Evolutionary conservation across 2,888 invertebrate species (phyloP), one percentile per base, ranked within the genome.

Genomic region (Plebejus argus): DNA sequence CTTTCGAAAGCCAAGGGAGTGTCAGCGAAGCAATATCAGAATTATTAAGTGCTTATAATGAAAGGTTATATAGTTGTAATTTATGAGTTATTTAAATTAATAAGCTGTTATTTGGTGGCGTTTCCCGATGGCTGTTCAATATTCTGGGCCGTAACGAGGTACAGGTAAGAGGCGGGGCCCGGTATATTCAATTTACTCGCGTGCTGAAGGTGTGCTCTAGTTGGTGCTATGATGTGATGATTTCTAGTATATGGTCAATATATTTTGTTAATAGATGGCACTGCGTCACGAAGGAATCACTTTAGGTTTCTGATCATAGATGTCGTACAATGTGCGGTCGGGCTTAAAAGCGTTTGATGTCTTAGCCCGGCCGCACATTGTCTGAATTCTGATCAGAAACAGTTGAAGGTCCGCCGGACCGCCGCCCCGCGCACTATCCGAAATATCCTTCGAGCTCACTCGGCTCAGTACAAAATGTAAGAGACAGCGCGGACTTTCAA

Each of bases 101-200:
- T 72, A 72, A 28, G 76, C 77, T 79, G 72, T 78, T 79, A 79
- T 79, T 78, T 70, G 20, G 77, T 56, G 71, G 77, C 78, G 76
- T 74, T 79, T 79, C 78, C 78, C 78, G 76, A 78, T 79, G 77
- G 81, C 78, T 78, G 83, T 84, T 84, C 83, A 84, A 84, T 84
- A 84, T 84, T 84, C 84, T 83, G 81, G 80, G 80, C 79, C 78
- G 81, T 81, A 84, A 84, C 83, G 81, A 83, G 82, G 80, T 83
- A 84, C 84, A 84, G 84, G 84, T 84, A 84, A 85, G 82, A 82
- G 84, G 84, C 84, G 84, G 82, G 78, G 72, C 78, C 79, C 79
- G 79, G 78, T 79, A 80, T 82, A 83, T 84, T 84, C 83, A 83
- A 84, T 83, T 83, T 82, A 81, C 82, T 81, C 82, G 81, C 81